These are phyloP conservation scores for Nezara viridula DNA, from an alignment of 2,888 invertebrate genomes.

Conservation along the genomic window DNA sequence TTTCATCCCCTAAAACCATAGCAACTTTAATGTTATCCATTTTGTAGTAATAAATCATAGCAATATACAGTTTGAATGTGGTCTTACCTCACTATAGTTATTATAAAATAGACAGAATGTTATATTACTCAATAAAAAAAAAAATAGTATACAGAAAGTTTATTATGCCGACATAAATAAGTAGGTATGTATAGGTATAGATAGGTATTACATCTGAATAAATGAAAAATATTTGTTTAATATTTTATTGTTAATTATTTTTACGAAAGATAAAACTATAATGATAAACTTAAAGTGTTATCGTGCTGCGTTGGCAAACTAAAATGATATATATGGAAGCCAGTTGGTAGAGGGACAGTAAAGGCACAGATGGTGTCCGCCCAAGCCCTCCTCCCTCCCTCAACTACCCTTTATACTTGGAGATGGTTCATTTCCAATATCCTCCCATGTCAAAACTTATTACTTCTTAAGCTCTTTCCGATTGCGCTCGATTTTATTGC, in stretches of 20 bases:
- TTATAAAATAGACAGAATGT: no score
- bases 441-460: neutral
- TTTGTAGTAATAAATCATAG: no score
- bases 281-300: neutral
- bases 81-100: no score
- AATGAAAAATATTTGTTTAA: no score
- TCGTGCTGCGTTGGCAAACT: neutral
- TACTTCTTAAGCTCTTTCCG: neutral
- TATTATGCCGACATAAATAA: no score
- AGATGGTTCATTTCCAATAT: constrained; percentile 1
- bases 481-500: neutral
- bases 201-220: no score
- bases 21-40: no score
- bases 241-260: neutral
- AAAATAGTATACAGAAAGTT: no score
- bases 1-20: no score
- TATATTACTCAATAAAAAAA: no score
- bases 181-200: no score
- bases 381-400: neutral
- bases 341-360: neutral
- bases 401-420: neutral
- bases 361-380: constrained; percentile 18
- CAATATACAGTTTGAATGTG: no score
- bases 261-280: neutral
- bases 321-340: neutral